phyloP scores from a whole-genome alignment of 2,113 vertebrate genomes.

The Cyrtonyx montezumae region DNA sequence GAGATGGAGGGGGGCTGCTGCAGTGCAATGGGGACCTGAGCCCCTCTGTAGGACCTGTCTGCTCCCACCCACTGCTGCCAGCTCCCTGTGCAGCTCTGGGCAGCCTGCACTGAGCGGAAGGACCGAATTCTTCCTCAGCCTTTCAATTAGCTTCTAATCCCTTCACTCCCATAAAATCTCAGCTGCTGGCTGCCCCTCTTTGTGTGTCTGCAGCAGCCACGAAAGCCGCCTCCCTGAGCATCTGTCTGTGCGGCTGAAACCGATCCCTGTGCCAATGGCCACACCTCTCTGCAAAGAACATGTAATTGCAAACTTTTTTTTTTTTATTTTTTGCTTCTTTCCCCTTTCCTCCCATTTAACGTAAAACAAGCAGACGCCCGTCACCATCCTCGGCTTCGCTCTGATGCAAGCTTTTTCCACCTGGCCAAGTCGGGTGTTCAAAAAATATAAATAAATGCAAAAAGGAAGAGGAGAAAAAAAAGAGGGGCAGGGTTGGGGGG shows the following conservation, averaged over 20 bases:
- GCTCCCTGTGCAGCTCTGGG: neutral
- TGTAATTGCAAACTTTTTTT: constrained; percentile 44
- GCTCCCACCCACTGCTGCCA: neutral
- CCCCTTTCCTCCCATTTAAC: neutral
- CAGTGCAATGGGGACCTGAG: neutral
- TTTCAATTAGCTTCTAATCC: neutral
- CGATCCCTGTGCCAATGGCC: constrained; percentile 37
- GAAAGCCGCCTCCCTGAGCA: constrained; percentile 39
- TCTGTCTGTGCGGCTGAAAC: constrained; percentile 53
- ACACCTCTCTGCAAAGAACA: constrained; percentile 73
- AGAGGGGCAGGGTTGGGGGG: neutral
- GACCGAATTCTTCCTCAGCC: neutral
- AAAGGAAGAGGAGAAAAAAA: neutral
- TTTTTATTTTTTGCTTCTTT: neutral
- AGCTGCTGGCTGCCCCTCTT: neutral
- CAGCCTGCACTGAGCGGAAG: neutral
- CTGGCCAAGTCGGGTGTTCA: constrained; percentile 50
- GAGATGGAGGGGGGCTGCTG: neutral
- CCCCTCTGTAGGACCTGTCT: neutral
- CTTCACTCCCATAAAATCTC: constrained; percentile 1
- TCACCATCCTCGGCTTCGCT: neutral
- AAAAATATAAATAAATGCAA: constrained; percentile 30
- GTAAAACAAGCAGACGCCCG: neutral
- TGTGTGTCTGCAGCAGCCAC: constrained; percentile 54
- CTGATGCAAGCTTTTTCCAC: constrained; percentile 74